These are phyloP conservation scores for Seriola quinqueradiata DNA, from an alignment of 2,113 vertebrate species.

Conservation along the genomic window DNA sequence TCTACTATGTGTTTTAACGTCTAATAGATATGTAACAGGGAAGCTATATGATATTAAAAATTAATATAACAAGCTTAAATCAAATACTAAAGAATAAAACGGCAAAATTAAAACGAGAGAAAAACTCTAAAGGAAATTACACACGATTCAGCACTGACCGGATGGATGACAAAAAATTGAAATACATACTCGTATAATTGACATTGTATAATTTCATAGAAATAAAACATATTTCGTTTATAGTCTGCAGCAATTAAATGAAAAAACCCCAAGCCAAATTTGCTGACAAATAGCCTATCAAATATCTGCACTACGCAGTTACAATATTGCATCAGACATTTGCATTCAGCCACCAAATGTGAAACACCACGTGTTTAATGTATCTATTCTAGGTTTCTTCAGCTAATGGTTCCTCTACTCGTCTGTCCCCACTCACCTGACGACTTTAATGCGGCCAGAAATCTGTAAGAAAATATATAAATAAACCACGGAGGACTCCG, in stretches of 20 bases:
- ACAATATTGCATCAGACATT: constrained; percentile 66
- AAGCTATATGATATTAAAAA: not conserved
- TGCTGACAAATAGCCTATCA: not conserved
- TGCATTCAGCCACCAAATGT: not conserved
- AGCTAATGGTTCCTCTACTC: fast-evolving
- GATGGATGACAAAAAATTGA: not conserved
- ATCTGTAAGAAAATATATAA: not conserved
- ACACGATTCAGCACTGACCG: not conserved
- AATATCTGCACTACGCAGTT: not conserved
- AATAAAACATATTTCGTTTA: not conserved
- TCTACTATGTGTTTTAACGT: no score
- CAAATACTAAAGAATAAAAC: not conserved
- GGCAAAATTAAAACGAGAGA: no score
- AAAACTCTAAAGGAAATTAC: not conserved
- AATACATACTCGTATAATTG: not conserved
- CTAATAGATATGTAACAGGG: not conserved
- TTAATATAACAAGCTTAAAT: not conserved
- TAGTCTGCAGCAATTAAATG: not conserved
- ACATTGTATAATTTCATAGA: no score
- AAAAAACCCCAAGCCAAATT: fast-evolving
- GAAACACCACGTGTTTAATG: no score
- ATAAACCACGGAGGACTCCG: fast-evolving
- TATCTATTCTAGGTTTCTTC: fast-evolving
- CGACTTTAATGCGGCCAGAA: not conserved
- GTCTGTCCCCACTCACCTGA: constrained; percentile 60